Evolutionary conservation across 2,797 vertebrate species (phyloP).

Genomic region (Lepidocolaptes lacrymiger): DNA sequence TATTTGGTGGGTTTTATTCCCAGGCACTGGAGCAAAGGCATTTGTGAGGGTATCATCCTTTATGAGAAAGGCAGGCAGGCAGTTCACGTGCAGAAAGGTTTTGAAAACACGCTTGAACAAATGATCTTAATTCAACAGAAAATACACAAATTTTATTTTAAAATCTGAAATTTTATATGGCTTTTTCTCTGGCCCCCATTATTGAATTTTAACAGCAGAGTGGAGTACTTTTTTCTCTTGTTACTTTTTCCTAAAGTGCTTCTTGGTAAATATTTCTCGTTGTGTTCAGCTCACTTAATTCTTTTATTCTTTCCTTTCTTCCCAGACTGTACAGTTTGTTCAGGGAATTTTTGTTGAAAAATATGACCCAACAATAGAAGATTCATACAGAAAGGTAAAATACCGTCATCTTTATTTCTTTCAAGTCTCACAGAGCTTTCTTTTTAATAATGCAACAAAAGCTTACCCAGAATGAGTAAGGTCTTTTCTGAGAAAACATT

Average conservation of each 20-base stretch:
- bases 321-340: conserved; percentile 98
- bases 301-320: conserved; percentile 33
- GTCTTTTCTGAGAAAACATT: not conserved
- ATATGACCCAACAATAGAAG: conserved; percentile 99
- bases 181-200: not conserved
- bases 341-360: conserved; percentile 99
- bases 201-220: not conserved
- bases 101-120: not conserved
- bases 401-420: not conserved
- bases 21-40: not conserved
- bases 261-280: not conserved
- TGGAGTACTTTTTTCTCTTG: not conserved
- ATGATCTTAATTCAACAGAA: not conserved
- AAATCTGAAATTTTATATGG: fast-evolving
- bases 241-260: not conserved
- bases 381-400: conserved; percentile 98
- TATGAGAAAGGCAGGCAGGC: not conserved
- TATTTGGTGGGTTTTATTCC: not conserved
- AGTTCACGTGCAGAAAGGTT: fast-evolving
- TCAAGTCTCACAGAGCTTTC: not conserved
- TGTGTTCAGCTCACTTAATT: not conserved
- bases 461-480: not conserved
- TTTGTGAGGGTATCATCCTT: not conserved
- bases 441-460: not conserved
- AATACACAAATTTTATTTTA: fast-evolving